Evolutionary conservation across 2,888 invertebrate species (phyloP), one percentile per base, ranked within the genome.

Genomic region (Tryphoninae sp.): DNA sequence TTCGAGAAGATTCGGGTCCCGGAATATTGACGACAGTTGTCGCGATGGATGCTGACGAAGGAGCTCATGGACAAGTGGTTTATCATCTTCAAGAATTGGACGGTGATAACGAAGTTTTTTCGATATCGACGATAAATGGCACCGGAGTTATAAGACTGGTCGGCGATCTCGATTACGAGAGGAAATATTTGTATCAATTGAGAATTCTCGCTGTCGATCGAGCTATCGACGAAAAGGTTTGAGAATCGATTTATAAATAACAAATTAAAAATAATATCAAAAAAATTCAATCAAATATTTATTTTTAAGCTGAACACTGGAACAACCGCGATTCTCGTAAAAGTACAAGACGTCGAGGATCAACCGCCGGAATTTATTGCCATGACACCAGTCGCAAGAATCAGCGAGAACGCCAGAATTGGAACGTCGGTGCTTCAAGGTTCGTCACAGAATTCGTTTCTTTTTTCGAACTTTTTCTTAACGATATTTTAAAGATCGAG

Each of bases 351-450:
- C 92, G 95, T 97, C 23, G 98, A 98, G 91, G 98, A 98, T 91
- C 96, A 97, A 91, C 97, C 97, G 0, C 98, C 98, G 0, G 96
- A 97, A 90, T 98, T 98, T 92, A 95, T 98, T 26, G 95, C 96
- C 74, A 96, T 96, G 11, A 96, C 96, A 83, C 96, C 98, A 0
- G 96, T 98, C n/a, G 96, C 96, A 0, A 94, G 97, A 88, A 95
- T 98, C 78, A 94, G 96, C 74, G 98, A 98, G 92, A 97, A 98
- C 93, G 96, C 96, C 0, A 94, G 95, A 1, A 93, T 96, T 62
- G 97, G 97, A 42, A 96, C 97, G 0, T 94, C 95, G n/a, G 96
- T 97, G 75, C 93, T 97, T 83, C 96, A 97, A 95, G 96, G 96
- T 96, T 91, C 83, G 84, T 71, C 16, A 64, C 22, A 53, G 49